These are phyloP conservation scores for Spodoptera picta DNA, from an alignment of 2,888 invertebrate species.

Conservation along the genomic window DNA sequence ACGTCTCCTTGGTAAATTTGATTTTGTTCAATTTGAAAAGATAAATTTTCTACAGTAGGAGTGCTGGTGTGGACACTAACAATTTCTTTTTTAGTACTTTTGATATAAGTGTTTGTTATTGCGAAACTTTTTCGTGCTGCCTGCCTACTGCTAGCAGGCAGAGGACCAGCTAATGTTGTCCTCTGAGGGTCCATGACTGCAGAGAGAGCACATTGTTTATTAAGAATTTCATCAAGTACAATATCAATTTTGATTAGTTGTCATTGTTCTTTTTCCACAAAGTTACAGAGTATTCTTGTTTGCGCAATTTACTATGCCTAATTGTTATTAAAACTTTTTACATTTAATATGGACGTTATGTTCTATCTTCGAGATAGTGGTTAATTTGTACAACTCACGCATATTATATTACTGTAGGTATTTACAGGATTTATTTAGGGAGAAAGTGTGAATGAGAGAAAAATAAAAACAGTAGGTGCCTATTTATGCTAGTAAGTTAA, in stretches of 20 bases:
- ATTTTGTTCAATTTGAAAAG: constrained; percentile 71
- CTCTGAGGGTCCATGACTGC: constrained; percentile 76
- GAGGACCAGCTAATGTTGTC: constrained; percentile 72
- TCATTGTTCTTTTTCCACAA: constrained; percentile 15
- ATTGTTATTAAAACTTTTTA: no score
- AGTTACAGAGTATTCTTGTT: no score
- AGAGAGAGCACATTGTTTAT: neutral
- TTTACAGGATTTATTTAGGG: no score
- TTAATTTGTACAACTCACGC: no score
- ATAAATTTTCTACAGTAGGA: constrained; percentile 73
- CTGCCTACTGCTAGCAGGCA: constrained; percentile 71
- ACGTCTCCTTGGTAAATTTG: constrained; percentile 80
- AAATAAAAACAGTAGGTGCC: no score
- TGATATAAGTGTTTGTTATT: constrained; percentile 62
- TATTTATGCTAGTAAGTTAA: no score
- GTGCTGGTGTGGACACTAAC: constrained; percentile 77
- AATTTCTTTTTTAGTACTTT: constrained; percentile 72
- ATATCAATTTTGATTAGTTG: constrained; percentile 31
- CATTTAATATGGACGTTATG: no score
- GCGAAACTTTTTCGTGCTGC: constrained; percentile 73
- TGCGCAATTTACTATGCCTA: no score
- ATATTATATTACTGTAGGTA: no score
- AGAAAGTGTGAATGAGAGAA: no score
- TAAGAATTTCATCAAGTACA: neutral
- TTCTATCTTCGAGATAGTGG: no score